Evolutionary conservation across 2,888 invertebrate genomes (phyloP).

Genomic region (Coleophora flavipennella): DNA sequence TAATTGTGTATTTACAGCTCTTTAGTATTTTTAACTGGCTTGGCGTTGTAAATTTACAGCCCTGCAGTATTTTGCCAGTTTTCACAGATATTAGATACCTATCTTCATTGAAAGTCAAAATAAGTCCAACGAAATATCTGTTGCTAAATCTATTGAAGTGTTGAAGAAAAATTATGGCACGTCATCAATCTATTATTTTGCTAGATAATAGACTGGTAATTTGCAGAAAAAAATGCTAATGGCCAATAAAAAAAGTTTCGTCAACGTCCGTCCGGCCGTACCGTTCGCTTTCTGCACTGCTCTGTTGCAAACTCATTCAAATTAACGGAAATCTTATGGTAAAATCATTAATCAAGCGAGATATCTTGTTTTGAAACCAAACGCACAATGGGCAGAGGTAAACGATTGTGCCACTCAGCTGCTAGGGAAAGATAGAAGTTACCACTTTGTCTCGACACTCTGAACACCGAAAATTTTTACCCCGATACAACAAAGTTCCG

Average conservation of each 20-base stretch:
- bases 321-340: slow-evolving; percentile 54
- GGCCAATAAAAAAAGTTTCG: slow-evolving; percentile 3
- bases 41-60: too few relatives aligned
- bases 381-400: slow-evolving; percentile 8
- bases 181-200: not conserved
- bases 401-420: slow-evolving; percentile 2
- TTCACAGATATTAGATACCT: too few relatives aligned
- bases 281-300: not conserved
- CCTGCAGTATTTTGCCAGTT: too few relatives aligned
- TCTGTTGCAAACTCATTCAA: slow-evolving; percentile 5
- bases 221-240: not conserved
- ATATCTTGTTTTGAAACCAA: slow-evolving; percentile 27
- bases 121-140: too few relatives aligned
- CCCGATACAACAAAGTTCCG: too few relatives aligned
- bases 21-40: too few relatives aligned
- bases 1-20: too few relatives aligned
- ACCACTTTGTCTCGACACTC: too few relatives aligned
- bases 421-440: slow-evolving; percentile 2
- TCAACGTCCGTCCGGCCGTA: slow-evolving; percentile 9
- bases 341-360: slow-evolving; percentile 62
- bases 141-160: too few relatives aligned
- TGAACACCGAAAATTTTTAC: too few relatives aligned
- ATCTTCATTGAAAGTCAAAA: too few relatives aligned
- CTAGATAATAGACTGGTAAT: not conserved
- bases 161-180: too few relatives aligned